A percentile compares a stretch with the other conserved stretches of the same genome.
Evolutionary conservation across 2,113 vertebrate genomes (phyloP).

Genomic region (Scalopus aquaticus): DNA sequence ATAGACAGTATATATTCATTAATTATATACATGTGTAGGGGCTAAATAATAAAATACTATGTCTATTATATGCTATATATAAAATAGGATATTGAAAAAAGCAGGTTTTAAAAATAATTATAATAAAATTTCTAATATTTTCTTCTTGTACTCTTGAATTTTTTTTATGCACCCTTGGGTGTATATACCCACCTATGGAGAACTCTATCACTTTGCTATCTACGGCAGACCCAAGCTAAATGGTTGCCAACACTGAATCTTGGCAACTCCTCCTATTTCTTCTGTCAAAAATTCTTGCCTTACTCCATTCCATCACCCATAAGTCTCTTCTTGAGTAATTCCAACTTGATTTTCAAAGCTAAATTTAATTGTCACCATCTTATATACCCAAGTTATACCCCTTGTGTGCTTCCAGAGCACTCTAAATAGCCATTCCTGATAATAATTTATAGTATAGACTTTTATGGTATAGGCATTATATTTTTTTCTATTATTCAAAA

Average conservation of each 20-base stretch:
- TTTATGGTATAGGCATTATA: background rate
- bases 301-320: background rate
- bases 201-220: background rate
- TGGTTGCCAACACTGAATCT: background rate
- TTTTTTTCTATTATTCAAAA: background rate
- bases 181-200: background rate
- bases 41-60: slow-evolving; percentile 6
- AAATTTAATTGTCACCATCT: background rate
- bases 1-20: background rate
- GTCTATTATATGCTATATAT: background rate
- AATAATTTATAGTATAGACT: background rate
- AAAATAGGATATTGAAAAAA: background rate
- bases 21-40: background rate
- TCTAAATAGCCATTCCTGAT: slow-evolving; percentile 12
- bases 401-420: background rate
- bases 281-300: background rate
- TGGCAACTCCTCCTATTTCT: background rate
- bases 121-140: background rate
- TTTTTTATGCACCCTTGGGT: background rate
- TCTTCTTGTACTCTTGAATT: background rate
- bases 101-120: background rate
- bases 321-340: background rate
- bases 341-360: slow-evolving; percentile 1
- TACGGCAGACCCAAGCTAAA: background rate
- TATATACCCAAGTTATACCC: background rate